These are phyloP conservation scores for Riparia riparia DNA, from an alignment of 2,113 vertebrate genomes.

Conservation along the genomic window DNA sequence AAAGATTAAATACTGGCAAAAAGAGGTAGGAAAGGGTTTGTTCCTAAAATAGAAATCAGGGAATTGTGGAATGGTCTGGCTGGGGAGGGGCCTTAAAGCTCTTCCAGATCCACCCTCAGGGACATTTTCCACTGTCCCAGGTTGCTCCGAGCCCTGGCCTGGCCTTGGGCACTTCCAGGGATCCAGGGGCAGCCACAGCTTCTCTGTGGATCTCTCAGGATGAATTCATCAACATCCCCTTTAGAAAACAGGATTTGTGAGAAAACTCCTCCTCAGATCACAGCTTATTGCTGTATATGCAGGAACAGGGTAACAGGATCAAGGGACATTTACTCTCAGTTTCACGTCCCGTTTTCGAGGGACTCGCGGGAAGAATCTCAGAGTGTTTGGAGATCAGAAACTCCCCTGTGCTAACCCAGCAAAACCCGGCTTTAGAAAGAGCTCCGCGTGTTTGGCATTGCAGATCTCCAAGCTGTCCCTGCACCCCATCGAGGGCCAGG, in stretches of 20 bases:
- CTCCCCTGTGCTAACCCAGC: too few relatives aligned
- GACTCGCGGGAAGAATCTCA: not conserved
- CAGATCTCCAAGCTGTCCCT: constrained; percentile 87
- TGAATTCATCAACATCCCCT: too few relatives aligned
- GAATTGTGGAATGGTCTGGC: not conserved
- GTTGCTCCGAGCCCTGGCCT: not conserved
- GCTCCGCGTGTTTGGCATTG: not conserved
- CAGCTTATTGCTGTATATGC: not conserved
- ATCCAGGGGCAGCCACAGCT: not conserved
- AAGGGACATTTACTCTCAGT: not conserved
- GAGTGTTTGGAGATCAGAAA: not conserved
- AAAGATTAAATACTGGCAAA: constrained; percentile 94
- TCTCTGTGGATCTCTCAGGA: not conserved
- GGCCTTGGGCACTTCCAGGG: not conserved
- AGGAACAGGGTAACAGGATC: not conserved
- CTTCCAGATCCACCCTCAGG: not conserved
- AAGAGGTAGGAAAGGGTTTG: constrained; percentile 80
- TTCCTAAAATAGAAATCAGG: not conserved
- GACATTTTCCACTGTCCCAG: not conserved
- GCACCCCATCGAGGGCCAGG: constrained; percentile 82
- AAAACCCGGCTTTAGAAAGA: accelerated
- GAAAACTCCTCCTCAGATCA: not conserved
- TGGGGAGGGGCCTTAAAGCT: not conserved
- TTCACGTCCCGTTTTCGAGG: not conserved
- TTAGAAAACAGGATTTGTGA: not conserved